Conservation (phyloP, 2,797 vertebrate species). For the Halcyon chelicuti region DNA sequence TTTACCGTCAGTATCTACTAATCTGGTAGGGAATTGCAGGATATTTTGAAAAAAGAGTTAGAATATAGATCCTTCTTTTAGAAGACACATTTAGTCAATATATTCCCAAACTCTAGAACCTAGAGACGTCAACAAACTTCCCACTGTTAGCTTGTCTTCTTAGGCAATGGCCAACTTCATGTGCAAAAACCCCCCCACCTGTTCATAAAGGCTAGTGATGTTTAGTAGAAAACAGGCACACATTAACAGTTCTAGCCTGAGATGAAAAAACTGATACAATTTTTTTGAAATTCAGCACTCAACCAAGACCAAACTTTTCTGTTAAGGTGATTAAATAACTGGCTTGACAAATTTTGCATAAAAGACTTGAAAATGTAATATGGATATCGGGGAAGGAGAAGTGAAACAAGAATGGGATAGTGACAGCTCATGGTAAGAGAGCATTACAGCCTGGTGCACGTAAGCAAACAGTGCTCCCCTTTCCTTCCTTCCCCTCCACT, state of each 20-base stretch:
- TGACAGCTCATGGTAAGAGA: neutral
- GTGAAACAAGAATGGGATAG: conserved; percentile 63
- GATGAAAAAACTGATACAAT: neutral
- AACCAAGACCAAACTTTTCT: neutral
- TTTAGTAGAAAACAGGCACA: neutral
- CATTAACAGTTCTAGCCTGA: neutral
- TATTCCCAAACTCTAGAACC: neutral
- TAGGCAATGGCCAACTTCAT: neutral
- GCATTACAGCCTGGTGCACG: neutral
- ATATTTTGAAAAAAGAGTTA: neutral
- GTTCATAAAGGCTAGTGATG: neutral
- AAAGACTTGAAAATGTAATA: neutral
- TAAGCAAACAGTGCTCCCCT: neutral
- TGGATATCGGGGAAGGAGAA: conserved; percentile 41
- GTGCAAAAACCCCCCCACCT: neutral
- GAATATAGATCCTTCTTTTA: neutral
- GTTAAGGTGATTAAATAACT: conserved; percentile 40
- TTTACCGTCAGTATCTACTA: neutral
- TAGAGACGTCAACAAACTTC: neutral
- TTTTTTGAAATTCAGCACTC: neutral
- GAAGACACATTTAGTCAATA: neutral
- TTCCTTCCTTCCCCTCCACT: neutral
- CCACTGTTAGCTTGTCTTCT: neutral
- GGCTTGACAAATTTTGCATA: conserved; percentile 39
- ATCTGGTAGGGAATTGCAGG: neutral